Evolutionary conservation across 1,140 invertebrate species (phyloP).

Genomic region (Musca vetustissima): DNA sequence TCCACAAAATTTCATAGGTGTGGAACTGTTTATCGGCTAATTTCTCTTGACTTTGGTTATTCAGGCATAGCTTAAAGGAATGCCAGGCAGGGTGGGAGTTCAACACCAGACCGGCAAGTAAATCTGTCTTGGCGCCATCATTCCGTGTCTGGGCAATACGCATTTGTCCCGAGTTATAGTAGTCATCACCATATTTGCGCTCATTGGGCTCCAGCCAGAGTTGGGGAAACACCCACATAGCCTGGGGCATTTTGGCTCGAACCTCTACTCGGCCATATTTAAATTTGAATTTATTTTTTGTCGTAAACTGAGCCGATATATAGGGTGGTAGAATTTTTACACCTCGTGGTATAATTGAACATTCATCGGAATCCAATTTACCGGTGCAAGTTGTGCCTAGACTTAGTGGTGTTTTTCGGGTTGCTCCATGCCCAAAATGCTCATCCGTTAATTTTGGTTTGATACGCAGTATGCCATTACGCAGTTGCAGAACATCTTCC

Average conservation of each 20-base stretch:
- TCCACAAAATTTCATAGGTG: conserved; percentile 67
- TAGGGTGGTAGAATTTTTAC: conserved; percentile 61
- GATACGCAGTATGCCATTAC: conserved; percentile 61
- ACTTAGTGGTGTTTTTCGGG: conserved; percentile 34
- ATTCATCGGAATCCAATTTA: conserved; percentile 48
- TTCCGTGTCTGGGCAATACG: conserved; percentile 55
- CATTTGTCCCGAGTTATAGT: conserved; percentile 58
- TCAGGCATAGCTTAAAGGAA: conserved; percentile 38
- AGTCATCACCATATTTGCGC: conserved; percentile 50
- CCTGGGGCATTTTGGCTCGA: conserved; percentile 68
- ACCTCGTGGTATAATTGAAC: conserved; percentile 43
- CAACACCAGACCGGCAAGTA: conserved; percentile 54
- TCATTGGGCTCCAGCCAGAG: conserved; percentile 59
- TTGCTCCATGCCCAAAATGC: conserved; percentile 52
- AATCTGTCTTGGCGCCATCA: conserved; percentile 53
- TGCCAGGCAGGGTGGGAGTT: conserved; percentile 35
- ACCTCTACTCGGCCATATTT: conserved; percentile 71
- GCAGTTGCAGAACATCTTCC: conserved; percentile 59
- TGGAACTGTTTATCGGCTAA: conserved; percentile 66
- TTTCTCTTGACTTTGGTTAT: conserved; percentile 11
- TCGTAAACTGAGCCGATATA: conserved; percentile 65
- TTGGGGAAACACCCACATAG: conserved; percentile 73
- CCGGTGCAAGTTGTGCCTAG: conserved; percentile 58
- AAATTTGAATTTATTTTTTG: conserved; percentile 63
- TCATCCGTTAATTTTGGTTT: conserved; percentile 60